Evolutionary conservation across 2,888 invertebrate species (phyloP).

Genomic region (Eilema caniola): DNA sequence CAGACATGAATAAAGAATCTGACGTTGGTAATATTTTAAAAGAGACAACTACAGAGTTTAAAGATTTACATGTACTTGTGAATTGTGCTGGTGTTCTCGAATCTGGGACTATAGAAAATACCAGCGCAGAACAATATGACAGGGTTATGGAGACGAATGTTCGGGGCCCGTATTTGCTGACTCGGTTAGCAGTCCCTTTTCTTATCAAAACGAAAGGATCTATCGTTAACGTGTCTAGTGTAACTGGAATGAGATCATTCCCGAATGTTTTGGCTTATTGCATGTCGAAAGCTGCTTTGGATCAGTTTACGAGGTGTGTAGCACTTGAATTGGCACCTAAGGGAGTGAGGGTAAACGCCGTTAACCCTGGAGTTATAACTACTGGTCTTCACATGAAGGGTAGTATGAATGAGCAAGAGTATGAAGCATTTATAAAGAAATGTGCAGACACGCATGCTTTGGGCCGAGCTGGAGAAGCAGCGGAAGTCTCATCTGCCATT

Average conservation of each 20-base stretch:
- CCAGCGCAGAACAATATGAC: constrained; percentile 94
- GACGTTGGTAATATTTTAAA: constrained; percentile 90
- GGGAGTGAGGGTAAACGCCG: constrained; percentile 94
- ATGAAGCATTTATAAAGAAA: constrained; percentile 93
- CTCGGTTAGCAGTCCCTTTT: constrained; percentile 94
- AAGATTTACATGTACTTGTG: constrained; percentile 91
- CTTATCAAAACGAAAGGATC: constrained; percentile 92
- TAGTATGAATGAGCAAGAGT: constrained; percentile 92
- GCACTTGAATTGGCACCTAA: constrained; percentile 94
- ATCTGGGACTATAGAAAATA: constrained; percentile 93
- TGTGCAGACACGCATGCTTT: constrained; percentile 95
- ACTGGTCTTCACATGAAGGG: constrained; percentile 94
- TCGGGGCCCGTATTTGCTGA: constrained; percentile 91
- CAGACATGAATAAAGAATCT: constrained; percentile 89
- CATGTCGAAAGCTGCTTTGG: constrained; percentile 97
- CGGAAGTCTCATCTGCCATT: constrained; percentile 95
- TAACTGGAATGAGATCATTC: constrained; percentile 95
- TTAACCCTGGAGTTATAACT: constrained; percentile 97
- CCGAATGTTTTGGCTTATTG: constrained; percentile 96
- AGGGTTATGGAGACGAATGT: constrained; percentile 95
- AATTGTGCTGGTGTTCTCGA: constrained; percentile 96
- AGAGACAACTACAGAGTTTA: constrained; percentile 89
- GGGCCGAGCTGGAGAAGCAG: constrained; percentile 93
- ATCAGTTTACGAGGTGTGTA: constrained; percentile 96
- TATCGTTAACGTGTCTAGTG: constrained; percentile 97